Evolutionary conservation across 2,797 vertebrate species (phyloP), one percentile per base, ranked within the genome.

Genomic region (Myotis myotis): DNA sequence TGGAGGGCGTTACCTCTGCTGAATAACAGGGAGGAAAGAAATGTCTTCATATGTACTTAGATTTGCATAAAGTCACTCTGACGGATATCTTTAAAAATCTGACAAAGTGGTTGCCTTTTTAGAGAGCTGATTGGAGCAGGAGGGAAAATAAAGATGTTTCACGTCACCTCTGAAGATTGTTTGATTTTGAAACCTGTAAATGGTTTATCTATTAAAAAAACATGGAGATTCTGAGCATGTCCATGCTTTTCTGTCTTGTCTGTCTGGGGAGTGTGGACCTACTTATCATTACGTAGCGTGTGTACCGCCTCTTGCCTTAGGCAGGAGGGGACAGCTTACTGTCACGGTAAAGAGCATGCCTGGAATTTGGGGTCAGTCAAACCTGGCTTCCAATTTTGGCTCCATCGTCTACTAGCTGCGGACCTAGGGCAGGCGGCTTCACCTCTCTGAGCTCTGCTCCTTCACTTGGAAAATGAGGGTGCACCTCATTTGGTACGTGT

Each of bases 201-300:
- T 84, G 70, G 82, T 93, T 93, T 83, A 70, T 60, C 38, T 91
- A 83, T 36, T 91, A 2, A 75, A 60, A 94, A 70, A 79, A 75
- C 33, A 30, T 3, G 23, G 4, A 20, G 49, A 17, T 51, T 15
- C 8, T 8, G 51, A 83, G 53, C 22, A 11, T 86, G 95, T 83
- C 79, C n/a, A 28, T 6, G 71, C 53, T 28, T 70, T 78, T 41
- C n/a, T 1, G 44, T 55, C 33, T 81, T 2, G 33, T 57, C 41
- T 53, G 13, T 72, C 75, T 85, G 72, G 64, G n/a, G 79, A 72
- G 76, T 3, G 44, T 36, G 47, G 75, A 19, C 41, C 81, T 78
- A 51, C 80, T 78, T 55, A 51, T 93, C 81, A 92, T 90, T 92
- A 13, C n/a, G 11, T 8, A 22, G 49, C 9, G 22, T 0, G 2